phyloP scores from a whole-genome alignment of 2,113 vertebrate genomes.

The Hoplias malabaricus region DNA sequence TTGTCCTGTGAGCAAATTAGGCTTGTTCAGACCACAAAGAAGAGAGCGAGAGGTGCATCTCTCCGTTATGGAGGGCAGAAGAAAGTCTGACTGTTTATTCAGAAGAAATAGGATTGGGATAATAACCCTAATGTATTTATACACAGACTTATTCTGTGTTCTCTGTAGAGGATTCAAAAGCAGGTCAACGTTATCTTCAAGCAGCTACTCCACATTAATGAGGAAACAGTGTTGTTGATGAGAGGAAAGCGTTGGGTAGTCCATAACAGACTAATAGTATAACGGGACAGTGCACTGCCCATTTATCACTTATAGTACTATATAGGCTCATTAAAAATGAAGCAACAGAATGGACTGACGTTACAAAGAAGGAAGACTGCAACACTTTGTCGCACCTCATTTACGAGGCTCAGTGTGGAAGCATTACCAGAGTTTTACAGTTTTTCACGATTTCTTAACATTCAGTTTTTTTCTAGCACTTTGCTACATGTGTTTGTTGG shows the following conservation, averaged over 20 bases:
- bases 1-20: background rate
- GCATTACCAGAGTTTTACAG: background rate
- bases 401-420: background rate
- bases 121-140: slow-evolving; percentile 25
- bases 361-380: background rate
- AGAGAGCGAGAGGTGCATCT: background rate
- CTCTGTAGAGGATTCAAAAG: slow-evolving; percentile 7
- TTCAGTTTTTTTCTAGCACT: too few species aligned
- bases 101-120: background rate
- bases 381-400: background rate
- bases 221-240: slow-evolving; percentile 16
- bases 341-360: background rate
- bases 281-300: background rate
- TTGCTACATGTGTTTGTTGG: too few species aligned
- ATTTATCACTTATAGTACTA: background rate
- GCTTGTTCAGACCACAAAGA: background rate
- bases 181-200: slow-evolving; percentile 5
- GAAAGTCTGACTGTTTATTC: slow-evolving; percentile 9
- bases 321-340: background rate
- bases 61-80: background rate
- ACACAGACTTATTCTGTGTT: slow-evolving; percentile 13
- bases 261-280: slow-evolving; percentile 4
- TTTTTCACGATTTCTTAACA: too few species aligned
- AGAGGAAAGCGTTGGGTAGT: background rate
- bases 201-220: slow-evolving; percentile 26